phyloP scores from a whole-genome alignment of 2,797 vertebrate genomes.

The Pantherophis alleghaniensis region DNA sequence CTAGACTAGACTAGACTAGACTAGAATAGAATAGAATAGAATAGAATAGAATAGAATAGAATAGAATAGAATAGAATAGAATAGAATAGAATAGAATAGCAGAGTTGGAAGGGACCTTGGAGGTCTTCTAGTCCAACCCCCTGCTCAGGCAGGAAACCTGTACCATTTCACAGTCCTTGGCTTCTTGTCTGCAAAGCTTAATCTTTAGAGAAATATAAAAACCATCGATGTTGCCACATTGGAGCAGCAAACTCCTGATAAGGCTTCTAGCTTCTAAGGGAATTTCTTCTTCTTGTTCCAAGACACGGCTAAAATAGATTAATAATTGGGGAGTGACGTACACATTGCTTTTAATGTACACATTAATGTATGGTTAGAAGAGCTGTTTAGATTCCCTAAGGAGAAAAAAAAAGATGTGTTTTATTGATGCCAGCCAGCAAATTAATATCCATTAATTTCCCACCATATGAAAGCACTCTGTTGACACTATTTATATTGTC shows the following conservation, averaged over 20 bases:
- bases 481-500: constrained; percentile 57
- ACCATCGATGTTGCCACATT: background rate
- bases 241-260: background rate
- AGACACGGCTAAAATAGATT: constrained; percentile 28
- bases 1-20: no score
- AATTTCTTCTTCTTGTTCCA: background rate
- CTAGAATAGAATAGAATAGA: no score
- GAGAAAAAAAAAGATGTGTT: constrained; percentile 39
- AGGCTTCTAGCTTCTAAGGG: background rate
- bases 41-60: no score
- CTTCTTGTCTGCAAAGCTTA: background rate
- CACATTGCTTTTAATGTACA: background rate
- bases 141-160: no score
- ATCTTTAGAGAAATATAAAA: background rate
- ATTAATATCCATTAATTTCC: constrained; percentile 57
- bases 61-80: no score
- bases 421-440: constrained; percentile 45
- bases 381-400: constrained; percentile 53
- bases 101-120: no score
- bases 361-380: constrained; percentile 32
- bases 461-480: constrained; percentile 46
- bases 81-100: no score
- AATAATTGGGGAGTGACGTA: background rate
- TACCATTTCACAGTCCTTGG: no score
- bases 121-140: no score